phyloP scores from a whole-genome alignment of 2,888 invertebrate species.

The Auanema sp. region DNA sequence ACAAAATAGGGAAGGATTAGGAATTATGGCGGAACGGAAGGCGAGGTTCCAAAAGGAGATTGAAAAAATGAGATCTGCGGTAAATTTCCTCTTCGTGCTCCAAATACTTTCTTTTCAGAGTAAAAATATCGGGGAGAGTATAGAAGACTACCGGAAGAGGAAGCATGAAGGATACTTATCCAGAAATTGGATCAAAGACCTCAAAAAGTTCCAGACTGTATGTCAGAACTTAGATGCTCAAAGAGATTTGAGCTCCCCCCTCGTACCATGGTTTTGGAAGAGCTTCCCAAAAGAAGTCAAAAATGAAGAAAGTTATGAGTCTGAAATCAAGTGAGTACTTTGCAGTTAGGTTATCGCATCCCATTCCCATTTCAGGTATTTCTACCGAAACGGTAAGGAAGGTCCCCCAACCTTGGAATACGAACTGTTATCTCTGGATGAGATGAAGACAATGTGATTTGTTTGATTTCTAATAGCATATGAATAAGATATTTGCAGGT shows the following conservation, averaged over 20 bases:
- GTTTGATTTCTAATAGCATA: not conserved
- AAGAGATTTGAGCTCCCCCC: not conserved
- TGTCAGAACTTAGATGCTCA: conserved; percentile 52
- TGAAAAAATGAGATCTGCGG: conserved; percentile 47
- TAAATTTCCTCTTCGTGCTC: conserved; percentile 28
- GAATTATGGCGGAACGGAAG: conserved; percentile 46
- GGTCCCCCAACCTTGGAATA: not conserved
- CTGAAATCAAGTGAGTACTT: not conserved
- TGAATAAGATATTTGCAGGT: conserved; percentile 23
- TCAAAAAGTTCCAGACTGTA: conserved; percentile 50
- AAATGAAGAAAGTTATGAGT: not conserved
- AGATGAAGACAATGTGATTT: not conserved
- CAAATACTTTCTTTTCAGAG: no score
- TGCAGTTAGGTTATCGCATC: not conserved
- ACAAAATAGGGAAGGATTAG: conserved; percentile 44
- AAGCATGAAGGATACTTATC: conserved; percentile 31
- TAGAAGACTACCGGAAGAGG: conserved; percentile 52
- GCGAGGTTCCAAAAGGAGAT: conserved; percentile 50
- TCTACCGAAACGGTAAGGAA: not conserved
- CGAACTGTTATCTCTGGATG: not conserved
- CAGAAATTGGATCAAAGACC: conserved; percentile 48
- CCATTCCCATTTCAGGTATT: not conserved
- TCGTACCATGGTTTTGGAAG: conserved; percentile 7
- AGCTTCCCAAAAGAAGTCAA: not conserved
- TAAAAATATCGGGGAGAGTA: conserved; percentile 33